phyloP scores from a whole-genome alignment of 2,797 vertebrate species.

The Ispidina lecontei region DNA sequence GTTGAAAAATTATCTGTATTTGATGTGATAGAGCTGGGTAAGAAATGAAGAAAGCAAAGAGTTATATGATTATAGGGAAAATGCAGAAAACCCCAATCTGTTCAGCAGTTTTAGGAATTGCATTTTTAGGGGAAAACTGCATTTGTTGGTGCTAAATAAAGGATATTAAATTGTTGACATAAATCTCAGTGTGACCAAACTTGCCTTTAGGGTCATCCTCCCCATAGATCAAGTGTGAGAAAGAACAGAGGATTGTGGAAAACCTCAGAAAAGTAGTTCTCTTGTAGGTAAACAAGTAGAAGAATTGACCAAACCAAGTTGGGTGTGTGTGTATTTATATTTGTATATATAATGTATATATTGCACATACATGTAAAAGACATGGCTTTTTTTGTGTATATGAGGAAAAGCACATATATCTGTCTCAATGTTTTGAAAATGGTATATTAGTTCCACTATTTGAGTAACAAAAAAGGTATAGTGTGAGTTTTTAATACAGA shows the following conservation, averaged over 20 bases:
- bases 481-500: not conserved
- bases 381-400: not conserved
- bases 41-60: not conserved
- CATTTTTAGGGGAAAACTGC: not conserved
- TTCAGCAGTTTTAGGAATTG: not conserved
- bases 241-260: not conserved
- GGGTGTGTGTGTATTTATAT: not conserved
- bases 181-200: not conserved
- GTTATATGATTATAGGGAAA: not conserved
- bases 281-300: not conserved
- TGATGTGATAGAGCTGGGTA: not conserved
- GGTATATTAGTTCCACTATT: not conserved
- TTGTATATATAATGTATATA: not conserved
- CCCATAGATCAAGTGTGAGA: not conserved
- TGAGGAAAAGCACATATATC: not conserved
- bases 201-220: not conserved
- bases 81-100: not conserved
- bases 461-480: not conserved
- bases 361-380: not conserved
- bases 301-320: not conserved
- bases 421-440: not conserved
- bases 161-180: not conserved
- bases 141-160: not conserved
- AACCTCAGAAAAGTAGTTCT: not conserved
- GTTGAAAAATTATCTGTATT: not conserved